Conservation (phyloP, 2,888 invertebrate species). For the Agrilus cyanescens region DNA sequence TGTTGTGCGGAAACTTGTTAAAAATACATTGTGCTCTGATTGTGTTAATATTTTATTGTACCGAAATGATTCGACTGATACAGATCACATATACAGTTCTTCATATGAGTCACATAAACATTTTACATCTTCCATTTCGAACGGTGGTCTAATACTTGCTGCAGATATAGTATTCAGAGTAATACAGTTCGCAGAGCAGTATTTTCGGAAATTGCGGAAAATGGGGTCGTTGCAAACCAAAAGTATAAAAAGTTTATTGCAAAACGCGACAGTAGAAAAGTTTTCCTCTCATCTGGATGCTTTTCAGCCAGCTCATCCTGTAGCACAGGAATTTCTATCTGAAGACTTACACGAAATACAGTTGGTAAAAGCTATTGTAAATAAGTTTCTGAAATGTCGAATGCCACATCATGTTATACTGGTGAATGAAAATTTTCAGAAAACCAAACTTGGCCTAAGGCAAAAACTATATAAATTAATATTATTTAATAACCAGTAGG, state of each 20-base stretch:
- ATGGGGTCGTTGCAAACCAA: no score
- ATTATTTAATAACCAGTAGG: no score
- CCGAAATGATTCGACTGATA: no score
- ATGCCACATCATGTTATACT: conserved; percentile 6
- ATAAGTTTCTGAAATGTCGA: conserved; percentile 5
- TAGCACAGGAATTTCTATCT: no score
- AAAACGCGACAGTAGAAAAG: conserved; percentile 4
- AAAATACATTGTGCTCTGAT: no score
- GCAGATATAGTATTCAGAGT: conserved; percentile 2
- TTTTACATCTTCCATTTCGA: not conserved
- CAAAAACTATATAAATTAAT: no score
- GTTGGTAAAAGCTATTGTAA: conserved; percentile 5
- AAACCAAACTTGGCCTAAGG: no score
- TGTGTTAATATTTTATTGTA: no score
- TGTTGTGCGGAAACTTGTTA: no score
- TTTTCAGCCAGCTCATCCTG: conserved; percentile 3
- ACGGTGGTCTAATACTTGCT: no score
- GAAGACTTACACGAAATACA: conserved; percentile 5
- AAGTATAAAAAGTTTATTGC: no score
- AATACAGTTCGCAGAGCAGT: conserved; percentile 1
- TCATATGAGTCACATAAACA: conserved; percentile 2
- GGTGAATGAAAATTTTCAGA: conserved; percentile 2
- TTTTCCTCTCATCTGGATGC: conserved; percentile 1
- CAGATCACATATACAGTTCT: not conserved
- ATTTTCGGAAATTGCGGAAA: conserved; percentile 1